These are phyloP conservation scores for Zonitis immaculata DNA, from an alignment of 2,888 invertebrate genomes.

Conservation along the genomic window DNA sequence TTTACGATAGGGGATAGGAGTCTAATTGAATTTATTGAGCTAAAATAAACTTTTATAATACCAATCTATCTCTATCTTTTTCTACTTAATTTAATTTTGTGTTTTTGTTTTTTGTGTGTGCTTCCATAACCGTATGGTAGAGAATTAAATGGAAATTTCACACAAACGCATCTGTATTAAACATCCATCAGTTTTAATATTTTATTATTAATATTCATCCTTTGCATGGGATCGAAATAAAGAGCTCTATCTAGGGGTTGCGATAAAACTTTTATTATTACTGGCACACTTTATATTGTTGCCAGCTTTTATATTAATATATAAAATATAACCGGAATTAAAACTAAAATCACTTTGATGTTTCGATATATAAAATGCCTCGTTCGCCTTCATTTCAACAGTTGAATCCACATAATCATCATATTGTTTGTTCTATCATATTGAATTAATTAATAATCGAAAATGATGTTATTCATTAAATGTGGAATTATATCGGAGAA, in stretches of 20 bases:
- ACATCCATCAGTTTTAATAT: not conserved
- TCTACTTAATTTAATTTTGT: too few relatives aligned
- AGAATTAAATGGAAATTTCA: not conserved
- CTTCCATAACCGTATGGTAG: too few relatives aligned
- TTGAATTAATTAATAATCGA: too few relatives aligned
- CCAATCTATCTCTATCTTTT: too few relatives aligned
- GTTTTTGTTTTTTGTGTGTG: too few relatives aligned
- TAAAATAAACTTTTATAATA: not conserved
- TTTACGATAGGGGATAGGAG: not conserved
- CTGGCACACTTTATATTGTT: not conserved
- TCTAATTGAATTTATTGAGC: not conserved
- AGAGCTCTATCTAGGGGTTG: too few relatives aligned
- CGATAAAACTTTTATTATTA: not conserved
- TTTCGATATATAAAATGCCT: not conserved
- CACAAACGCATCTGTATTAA: not conserved
- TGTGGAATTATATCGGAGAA: too few relatives aligned
- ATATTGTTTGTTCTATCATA: too few relatives aligned
- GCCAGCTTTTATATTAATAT: not conserved
- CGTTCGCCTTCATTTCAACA: too few relatives aligned
- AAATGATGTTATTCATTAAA: too few relatives aligned
- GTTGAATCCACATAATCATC: too few relatives aligned
- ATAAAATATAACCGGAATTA: not conserved
- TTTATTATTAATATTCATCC: not conserved
- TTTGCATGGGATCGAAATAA: not conserved
- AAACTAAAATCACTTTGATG: constrained; percentile 1